Percentiles rank a stretch among this genome's conserved stretches.
Conservation (phyloP, 2,888 invertebrate genomes). For the Epinotia demarniana region DNA sequence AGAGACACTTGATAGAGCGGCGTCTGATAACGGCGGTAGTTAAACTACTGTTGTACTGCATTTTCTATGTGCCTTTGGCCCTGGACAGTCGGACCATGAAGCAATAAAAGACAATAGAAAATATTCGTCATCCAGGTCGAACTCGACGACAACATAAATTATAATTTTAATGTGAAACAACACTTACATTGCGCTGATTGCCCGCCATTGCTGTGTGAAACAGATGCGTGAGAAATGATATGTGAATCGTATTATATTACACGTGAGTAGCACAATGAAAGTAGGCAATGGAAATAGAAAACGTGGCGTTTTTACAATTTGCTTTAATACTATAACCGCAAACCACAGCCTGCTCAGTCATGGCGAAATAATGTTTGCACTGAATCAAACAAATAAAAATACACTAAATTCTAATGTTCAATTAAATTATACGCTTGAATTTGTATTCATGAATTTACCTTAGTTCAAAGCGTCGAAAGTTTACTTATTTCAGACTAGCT, state of each 20-base stretch:
- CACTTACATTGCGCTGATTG: conserved; percentile 29
- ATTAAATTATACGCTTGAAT: conserved; percentile 26
- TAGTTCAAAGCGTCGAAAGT: conserved; percentile 29
- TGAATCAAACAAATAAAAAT: conserved; percentile 18
- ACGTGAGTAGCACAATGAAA: conserved; percentile 12
- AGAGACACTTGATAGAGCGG: background rate
- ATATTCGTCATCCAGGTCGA: conserved; percentile 23
- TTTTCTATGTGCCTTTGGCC: conserved; percentile 7
- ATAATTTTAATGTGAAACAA: conserved; percentile 22
- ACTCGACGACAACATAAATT: conserved; percentile 16
- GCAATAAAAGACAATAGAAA: conserved; percentile 29
- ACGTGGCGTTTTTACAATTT: conserved; percentile 22
- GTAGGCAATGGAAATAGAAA: conserved; percentile 37
- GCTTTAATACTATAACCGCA: conserved; percentile 20
- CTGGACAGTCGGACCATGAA: conserved; percentile 29
- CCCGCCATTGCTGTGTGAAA: conserved; percentile 29
- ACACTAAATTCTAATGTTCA: conserved; percentile 24
- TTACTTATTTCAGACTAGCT: conserved; percentile 32
- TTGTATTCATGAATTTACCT: conserved; percentile 21
- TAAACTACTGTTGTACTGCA: background rate
- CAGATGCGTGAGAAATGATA: conserved; percentile 31
- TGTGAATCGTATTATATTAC: conserved; percentile 28
- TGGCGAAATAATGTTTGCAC: conserved; percentile 33
- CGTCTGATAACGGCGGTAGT: background rate
- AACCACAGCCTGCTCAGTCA: conserved; percentile 34